Base-by-base conservation (phyloP, 2,888 invertebrate genomes). In the Labia minor region DNA sequence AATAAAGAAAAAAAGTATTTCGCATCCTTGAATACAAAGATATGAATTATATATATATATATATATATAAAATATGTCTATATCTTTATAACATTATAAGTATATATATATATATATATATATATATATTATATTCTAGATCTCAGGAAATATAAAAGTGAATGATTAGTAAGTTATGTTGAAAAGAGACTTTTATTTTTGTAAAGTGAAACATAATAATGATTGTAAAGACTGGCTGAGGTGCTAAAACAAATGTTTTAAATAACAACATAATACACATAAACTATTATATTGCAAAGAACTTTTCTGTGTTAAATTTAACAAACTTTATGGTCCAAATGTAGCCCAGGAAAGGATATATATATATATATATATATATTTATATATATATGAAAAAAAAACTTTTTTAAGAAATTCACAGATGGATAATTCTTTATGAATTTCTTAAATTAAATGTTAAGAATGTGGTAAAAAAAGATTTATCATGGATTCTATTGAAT, bases 371-470 rank as follows among this genome's bases (percentile, higher is more conserved):
- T 26, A 26, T 65, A 37, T 65, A 65, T 49, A 65, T 65, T 33
- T 37, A 37, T 20, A 65, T 64, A n/a, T n/a, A n/a, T 65, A 65
- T 18, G 11, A 65, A 14, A 65, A 65, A n/a, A n/a, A n/a, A n/a
- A n/a, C n/a, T n/a, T n/a, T n/a, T 49, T 65, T 49, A 18, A 37
- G 37, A 33, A 65, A 37, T 65, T 19, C 20, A 37, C 20, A 19
- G 16, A 65, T 19, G 20, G 10, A 64, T 19, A 19, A 19, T 19
- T 21, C 33, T 21, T 21, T 21, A n/a, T 64, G 26, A n/a, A 33
- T 64, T 64, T 26, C 26, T 64, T 33, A 64, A 64, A 64, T n/a
- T 26, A 10, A 64, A 21, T 64, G 21, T 33, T 21, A 33, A 26
- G n/a, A 21, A 26, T 21, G 21, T 26, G 64, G 49, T 49, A 64